These are phyloP conservation scores for Tricholaema leucomelas DNA, from an alignment of 2,113 vertebrate genomes.

Conservation along the genomic window DNA sequence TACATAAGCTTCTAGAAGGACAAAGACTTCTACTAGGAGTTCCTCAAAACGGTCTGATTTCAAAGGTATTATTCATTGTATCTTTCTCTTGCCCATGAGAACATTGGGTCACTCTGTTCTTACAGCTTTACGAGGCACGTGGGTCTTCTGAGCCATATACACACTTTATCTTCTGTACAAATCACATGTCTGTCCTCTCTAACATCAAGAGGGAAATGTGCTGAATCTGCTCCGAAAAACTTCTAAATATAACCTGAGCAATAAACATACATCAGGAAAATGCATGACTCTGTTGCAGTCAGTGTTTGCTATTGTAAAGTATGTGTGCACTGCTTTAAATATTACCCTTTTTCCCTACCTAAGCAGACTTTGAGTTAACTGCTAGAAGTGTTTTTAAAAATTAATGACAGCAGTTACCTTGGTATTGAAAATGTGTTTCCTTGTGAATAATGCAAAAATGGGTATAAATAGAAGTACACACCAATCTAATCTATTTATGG, in stretches of 20 bases:
- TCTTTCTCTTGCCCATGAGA: not conserved
- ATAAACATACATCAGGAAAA: not conserved
- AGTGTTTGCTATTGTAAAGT: not conserved
- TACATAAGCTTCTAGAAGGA: not conserved
- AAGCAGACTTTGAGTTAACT: not conserved
- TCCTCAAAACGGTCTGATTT: not conserved
- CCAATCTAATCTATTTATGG: not conserved
- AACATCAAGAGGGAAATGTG: not conserved
- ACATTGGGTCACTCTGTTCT: not conserved
- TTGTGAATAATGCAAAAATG: not conserved
- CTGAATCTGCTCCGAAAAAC: not conserved
- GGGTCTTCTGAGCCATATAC: not conserved
- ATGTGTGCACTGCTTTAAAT: not conserved
- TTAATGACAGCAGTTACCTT: not conserved
- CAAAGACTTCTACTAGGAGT: not conserved
- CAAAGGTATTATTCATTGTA: not conserved
- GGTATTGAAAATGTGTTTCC: not conserved
- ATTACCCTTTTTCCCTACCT: not conserved
- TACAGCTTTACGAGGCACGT: not conserved
- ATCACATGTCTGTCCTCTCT: not conserved
- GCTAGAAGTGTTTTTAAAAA: not conserved
- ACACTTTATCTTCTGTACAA: not conserved
- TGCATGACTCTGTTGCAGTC: not conserved
- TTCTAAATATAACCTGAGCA: not conserved
- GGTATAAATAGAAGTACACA: not conserved